A percentile compares a stretch with the other conserved stretches of the same genome.
Conservation (phyloP, 2,888 invertebrate species). For the Rosalia funebris region DNA sequence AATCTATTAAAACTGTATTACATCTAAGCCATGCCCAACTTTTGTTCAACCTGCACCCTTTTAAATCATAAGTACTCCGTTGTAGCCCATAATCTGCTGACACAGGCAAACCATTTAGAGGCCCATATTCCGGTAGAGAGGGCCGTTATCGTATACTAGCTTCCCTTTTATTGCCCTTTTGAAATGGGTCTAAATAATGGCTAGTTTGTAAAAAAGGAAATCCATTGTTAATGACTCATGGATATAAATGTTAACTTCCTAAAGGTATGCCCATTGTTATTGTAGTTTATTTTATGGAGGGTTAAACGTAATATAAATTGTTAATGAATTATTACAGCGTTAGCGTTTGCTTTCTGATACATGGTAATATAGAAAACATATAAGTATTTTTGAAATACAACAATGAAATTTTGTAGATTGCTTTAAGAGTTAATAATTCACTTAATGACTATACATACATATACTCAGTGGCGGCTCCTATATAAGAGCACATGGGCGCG, state of each 20-base stretch:
- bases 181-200: constrained; percentile 7
- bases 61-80: constrained; percentile 17
- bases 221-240: not conserved
- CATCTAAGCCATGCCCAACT: constrained; percentile 24
- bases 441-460: too few relatives aligned
- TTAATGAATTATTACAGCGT: too few relatives aligned
- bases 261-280: too few relatives aligned
- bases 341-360: too few relatives aligned
- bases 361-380: too few relatives aligned
- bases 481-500: too few relatives aligned
- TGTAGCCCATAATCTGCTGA: constrained; percentile 14
- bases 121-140: constrained; percentile 2
- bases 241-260: constrained; percentile 18
- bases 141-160: constrained; percentile 6
- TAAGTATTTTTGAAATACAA: too few relatives aligned
- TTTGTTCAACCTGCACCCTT: constrained; percentile 1
- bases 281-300: too few relatives aligned
- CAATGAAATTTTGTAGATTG: too few relatives aligned
- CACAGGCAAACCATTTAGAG: constrained; percentile 1
- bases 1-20: constrained; percentile 43
- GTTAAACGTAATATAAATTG: too few relatives aligned
- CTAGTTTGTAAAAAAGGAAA: not conserved
- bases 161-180: constrained; percentile 3
- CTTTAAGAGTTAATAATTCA: too few relatives aligned
- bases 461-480: too few relatives aligned